Evolutionary conservation across 2,888 invertebrate genomes (phyloP).

Genomic region (Spisula subtruncata): DNA sequence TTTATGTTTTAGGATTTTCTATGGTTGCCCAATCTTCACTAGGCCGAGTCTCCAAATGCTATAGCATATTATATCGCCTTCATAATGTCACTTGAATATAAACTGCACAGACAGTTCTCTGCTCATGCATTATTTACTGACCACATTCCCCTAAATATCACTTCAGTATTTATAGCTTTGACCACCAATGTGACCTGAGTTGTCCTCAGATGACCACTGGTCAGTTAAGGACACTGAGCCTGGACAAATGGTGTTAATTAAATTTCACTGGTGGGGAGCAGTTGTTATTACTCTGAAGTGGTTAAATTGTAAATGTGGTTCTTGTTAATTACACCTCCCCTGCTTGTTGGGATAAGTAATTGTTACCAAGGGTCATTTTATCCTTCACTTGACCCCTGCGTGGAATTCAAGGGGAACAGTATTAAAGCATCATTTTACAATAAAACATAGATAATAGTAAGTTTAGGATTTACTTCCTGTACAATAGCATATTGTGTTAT

Average conservation of each 20-base stretch:
- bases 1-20: no score
- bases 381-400: neutral
- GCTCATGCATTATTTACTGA: neutral
- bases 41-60: no score
- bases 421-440: neutral
- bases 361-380: neutral
- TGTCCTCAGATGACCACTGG: conserved; percentile 16
- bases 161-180: conserved; percentile 17
- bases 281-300: neutral
- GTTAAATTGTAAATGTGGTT: conserved; percentile 10
- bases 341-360: neutral
- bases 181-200: conserved; percentile 16
- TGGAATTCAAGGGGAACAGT: neutral
- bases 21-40: no score
- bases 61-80: neutral
- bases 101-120: neutral
- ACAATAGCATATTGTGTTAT: no score
- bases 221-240: conserved; percentile 14
- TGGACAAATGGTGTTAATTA: neutral
- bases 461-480: no score
- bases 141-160: neutral
- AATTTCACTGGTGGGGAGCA: neutral
- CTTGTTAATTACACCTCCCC: neutral
- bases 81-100: neutral
- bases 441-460: no score